Evolutionary conservation across 2,113 vertebrate species (phyloP).

Genomic region (Petaurus breviceps): DNA sequence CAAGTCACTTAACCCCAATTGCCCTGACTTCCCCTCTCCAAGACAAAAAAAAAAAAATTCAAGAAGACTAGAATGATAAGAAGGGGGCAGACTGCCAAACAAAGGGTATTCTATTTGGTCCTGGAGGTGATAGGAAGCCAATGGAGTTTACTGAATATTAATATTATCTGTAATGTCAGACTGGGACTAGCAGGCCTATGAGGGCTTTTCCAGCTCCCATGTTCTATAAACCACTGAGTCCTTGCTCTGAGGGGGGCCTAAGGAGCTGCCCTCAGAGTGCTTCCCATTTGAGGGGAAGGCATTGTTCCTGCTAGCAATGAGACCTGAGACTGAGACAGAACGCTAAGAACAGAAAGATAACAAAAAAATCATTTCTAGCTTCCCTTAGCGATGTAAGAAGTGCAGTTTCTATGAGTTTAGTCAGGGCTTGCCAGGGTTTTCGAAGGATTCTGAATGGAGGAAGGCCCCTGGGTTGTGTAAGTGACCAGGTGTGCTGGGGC

Average conservation of each 20-base stretch:
- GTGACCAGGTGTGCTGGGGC: neutral
- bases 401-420: neutral
- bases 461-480: neutral
- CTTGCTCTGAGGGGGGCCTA: neutral
- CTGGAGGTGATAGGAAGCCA: neutral
- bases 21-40: no score
- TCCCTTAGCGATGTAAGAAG: neutral
- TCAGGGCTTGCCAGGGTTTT: neutral
- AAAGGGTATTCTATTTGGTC: neutral
- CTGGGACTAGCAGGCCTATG: neutral
- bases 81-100: neutral
- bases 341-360: neutral
- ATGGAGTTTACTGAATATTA: neutral
- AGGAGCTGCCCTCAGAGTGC: no score
- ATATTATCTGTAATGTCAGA: no score
- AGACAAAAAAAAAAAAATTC: no score
- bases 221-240: neutral
- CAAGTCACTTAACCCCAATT: no score
- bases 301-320: neutral
- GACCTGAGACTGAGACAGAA: neutral
- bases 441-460: neutral
- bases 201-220: neutral
- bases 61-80: neutral
- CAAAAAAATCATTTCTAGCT: neutral
- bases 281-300: neutral